phyloP scores from a whole-genome alignment of 2,797 vertebrate genomes.

The Novumbra hubbsi region DNA sequence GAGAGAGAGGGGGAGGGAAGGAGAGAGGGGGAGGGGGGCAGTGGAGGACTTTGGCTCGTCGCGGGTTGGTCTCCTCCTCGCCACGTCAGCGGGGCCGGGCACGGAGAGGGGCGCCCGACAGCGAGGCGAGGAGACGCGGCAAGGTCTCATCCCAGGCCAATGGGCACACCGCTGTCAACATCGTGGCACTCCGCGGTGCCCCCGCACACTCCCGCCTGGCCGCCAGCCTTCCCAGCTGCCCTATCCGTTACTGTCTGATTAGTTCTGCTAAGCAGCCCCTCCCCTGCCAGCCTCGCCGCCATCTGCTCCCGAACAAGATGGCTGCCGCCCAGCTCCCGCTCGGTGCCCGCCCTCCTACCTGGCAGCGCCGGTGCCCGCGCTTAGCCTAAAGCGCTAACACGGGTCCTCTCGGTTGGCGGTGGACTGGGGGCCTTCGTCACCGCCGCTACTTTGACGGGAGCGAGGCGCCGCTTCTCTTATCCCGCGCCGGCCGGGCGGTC shows the following conservation, averaged over 20 bases:
- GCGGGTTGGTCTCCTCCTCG: not conserved
- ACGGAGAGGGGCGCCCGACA: constrained; percentile 68
- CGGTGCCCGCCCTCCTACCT: constrained; percentile 87
- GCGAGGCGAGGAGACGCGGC: constrained; percentile 80
- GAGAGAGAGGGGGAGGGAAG: constrained; percentile 31
- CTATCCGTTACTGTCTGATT: constrained; percentile 99
- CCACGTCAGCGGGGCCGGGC: constrained; percentile 34
- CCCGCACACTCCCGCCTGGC: constrained; percentile 76
- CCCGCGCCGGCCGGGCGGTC: constrained; percentile 96
- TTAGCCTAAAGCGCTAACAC: constrained; percentile 89
- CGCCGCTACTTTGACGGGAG: constrained; percentile 85
- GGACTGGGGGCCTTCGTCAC: constrained; percentile 90
- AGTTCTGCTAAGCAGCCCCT: constrained; percentile 99
- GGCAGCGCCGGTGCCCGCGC: constrained; percentile 79
- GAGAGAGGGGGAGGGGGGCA: constrained; percentile 31
- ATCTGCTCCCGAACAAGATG: constrained; percentile 91
- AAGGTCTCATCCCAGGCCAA: constrained; percentile 90
- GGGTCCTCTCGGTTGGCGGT: constrained; percentile 82
- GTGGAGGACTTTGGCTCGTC: not conserved
- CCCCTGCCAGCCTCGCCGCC: constrained; percentile 84
- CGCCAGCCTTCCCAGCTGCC: constrained; percentile 98
- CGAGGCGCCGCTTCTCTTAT: constrained; percentile 94
- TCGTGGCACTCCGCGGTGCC: constrained; percentile 80
- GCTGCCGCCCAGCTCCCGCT: constrained; percentile 92
- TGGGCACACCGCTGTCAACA: constrained; percentile 98